Evolutionary conservation across 2,797 vertebrate species (phyloP).

Genomic region (Rhyacichthys aspro): DNA sequence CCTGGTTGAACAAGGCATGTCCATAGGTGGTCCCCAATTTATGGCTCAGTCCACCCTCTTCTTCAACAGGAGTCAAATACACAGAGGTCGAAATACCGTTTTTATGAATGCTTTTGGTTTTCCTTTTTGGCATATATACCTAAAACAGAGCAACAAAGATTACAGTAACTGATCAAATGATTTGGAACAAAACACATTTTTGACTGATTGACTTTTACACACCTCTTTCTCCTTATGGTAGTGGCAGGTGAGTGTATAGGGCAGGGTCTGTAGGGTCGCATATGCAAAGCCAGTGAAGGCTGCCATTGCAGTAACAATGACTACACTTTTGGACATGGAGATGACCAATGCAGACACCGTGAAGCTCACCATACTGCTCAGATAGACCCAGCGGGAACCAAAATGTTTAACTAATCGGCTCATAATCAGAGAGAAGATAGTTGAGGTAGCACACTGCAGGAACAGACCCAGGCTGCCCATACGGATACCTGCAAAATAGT

Average conservation of each 20-base stretch:
- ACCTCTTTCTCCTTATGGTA: constrained; percentile 85
- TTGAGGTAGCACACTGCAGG: constrained; percentile 85
- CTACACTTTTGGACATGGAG: constrained; percentile 80
- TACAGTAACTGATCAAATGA: neutral
- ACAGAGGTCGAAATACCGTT: constrained; percentile 61
- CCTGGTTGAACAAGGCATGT: constrained; percentile 49
- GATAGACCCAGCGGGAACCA: constrained; percentile 78
- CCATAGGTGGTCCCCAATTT: constrained; percentile 52
- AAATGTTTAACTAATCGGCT: constrained; percentile 77
- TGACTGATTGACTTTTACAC: neutral
- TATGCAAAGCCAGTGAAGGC: constrained; percentile 84
- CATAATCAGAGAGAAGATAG: constrained; percentile 83
- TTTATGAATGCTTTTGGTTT: constrained; percentile 63
- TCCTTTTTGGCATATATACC: constrained; percentile 81
- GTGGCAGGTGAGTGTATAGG: constrained; percentile 84
- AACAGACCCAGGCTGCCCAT: constrained; percentile 85
- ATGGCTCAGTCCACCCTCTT: constrained; percentile 52
- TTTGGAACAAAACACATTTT: neutral
- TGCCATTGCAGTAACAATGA: constrained; percentile 79
- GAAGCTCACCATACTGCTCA: constrained; percentile 85
- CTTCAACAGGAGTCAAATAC: constrained; percentile 66
- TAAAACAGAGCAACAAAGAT: constrained; percentile 43
- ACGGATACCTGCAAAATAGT: constrained; percentile 76
- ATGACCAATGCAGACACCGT: constrained; percentile 80
- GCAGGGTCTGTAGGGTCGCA: constrained; percentile 83